Evolutionary conservation across 2,888 invertebrate species (phyloP).

Genomic region (Abrostola triplasia): DNA sequence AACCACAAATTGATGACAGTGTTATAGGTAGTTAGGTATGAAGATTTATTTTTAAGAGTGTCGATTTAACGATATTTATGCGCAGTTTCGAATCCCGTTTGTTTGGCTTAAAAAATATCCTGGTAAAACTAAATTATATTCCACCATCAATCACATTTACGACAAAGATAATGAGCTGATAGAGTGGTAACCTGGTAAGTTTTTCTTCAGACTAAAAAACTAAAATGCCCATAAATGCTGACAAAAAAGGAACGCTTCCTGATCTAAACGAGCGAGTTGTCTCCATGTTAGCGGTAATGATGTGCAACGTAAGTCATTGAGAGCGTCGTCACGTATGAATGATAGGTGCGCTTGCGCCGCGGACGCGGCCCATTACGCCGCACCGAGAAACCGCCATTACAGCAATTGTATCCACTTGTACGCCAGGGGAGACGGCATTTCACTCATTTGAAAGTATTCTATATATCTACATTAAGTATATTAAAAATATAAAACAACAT

Average conservation of each 20-base stretch:
- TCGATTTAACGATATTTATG: too few relatives aligned
- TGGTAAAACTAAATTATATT: neutral
- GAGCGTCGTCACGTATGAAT: slow-evolving; percentile 66
- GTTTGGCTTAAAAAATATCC: neutral
- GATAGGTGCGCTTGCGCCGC: slow-evolving; percentile 57
- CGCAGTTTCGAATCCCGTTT: too few relatives aligned
- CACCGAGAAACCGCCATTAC: slow-evolving; percentile 68
- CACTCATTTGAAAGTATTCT: slow-evolving; percentile 39
- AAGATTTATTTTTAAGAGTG: too few relatives aligned
- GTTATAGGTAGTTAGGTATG: too few relatives aligned
- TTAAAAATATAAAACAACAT: slow-evolving; percentile 7
- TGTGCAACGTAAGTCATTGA: slow-evolving; percentile 60
- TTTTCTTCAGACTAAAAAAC: slow-evolving; percentile 32
- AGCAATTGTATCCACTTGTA: slow-evolving; percentile 62
- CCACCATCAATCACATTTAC: slow-evolving; percentile 25
- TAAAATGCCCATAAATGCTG: slow-evolving; percentile 49
- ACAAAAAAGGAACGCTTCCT: slow-evolving; percentile 45
- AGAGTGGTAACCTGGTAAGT: slow-evolving; percentile 37
- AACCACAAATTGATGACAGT: too few relatives aligned
- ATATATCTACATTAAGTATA: slow-evolving; percentile 4
- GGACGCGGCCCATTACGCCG: slow-evolving; percentile 67
- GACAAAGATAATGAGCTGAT: slow-evolving; percentile 39
- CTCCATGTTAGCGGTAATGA: slow-evolving; percentile 52
- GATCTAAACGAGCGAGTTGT: slow-evolving; percentile 46
- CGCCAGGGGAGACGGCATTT: slow-evolving; percentile 44